Evolutionary conservation across 2,888 invertebrate genomes (phyloP), one percentile per base, ranked within the genome.

Genomic region (Seira ritae): DNA sequence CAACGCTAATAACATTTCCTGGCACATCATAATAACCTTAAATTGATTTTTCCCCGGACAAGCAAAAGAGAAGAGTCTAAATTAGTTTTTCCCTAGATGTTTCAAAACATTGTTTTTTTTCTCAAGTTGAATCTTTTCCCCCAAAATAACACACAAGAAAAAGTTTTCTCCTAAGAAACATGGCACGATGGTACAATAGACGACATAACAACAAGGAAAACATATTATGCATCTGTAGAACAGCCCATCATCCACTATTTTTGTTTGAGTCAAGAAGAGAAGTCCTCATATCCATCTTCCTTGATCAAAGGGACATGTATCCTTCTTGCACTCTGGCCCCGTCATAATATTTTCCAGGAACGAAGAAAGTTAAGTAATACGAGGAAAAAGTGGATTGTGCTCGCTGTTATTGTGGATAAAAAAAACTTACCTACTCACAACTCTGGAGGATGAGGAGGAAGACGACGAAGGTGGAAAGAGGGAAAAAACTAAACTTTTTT

Each of bases 401-500:
- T 60, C 6, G 42, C 31, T 31, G 31, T 31, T 31, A 31, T 31
- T 31, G 31, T 4, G 31, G 31, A 31, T 31, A 31, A 31, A 8
- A 31, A 31, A 31, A 31, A 42, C 42, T 12, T n/a, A 55, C 2
- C 15, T 8, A 55, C 6, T 55, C 15, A 3, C 55, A 55, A 55
- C 55, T 20, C 19, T 6, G 20, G 50, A 50, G 71, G 60, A 15
- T 23, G 71, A 60, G 19, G 75, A 50, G 50, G 24, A 78, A 55
- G 31, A 42, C 22, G 19, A 19, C 4, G 8, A 66, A 42, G 31
- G 31, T 20, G 17, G 22, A 0, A 22, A 73, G 67, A 60, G 20
- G 65, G 62, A 73, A 73, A 62, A 22, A 70, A 65, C 68, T 62
- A 74, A 80, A 65, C 69, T 80, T 62, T 62, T 62, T 74, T 76